phyloP scores from a whole-genome alignment of 1,140 invertebrate species.

The Mactra quadrangularis region DNA sequence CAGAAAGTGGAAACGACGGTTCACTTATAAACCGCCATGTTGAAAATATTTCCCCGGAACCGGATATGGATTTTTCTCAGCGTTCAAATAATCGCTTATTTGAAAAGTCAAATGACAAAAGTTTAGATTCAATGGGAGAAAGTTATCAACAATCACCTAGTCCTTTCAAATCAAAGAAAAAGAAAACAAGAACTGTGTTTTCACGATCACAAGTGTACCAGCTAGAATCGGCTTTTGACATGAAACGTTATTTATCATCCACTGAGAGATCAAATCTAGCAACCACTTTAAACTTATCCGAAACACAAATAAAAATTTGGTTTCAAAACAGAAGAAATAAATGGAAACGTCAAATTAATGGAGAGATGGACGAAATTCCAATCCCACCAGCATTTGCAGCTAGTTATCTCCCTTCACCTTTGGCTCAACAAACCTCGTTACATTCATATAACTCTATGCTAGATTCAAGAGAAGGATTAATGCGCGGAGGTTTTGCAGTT shows the following conservation, averaged over 20 bases:
- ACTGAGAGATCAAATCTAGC: constrained; percentile 98
- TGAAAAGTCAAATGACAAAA: constrained; percentile 43
- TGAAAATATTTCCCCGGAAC: neutral
- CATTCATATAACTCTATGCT: constrained; percentile 21
- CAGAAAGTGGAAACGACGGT: neutral
- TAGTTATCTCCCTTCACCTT: constrained; percentile 1
- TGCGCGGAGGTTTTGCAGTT: constrained; percentile 9
- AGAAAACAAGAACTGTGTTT: constrained; percentile 94
- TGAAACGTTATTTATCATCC: constrained; percentile 97
- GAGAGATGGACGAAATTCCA: constrained; percentile 61
- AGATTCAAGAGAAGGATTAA: constrained; percentile 34
- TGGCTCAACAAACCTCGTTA: neutral
- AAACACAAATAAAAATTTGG: constrained; percentile 90
- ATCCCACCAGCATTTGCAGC: constrained; percentile 46
- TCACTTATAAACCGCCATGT: neutral
- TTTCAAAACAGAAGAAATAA: constrained; percentile 95
- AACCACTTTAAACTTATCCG: constrained; percentile 95
- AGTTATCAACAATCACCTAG: constrained; percentile 50
- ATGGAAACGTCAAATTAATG: constrained; percentile 98
- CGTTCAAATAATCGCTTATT: neutral
- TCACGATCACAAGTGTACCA: constrained; percentile 98
- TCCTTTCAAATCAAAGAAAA: constrained; percentile 52
- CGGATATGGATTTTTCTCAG: neutral
- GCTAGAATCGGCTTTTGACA: constrained; percentile 99
- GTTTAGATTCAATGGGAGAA: constrained; percentile 44